phyloP scores from a whole-genome alignment of 2,113 vertebrate species.

The Dunckerocampus dactyliophorus region DNA sequence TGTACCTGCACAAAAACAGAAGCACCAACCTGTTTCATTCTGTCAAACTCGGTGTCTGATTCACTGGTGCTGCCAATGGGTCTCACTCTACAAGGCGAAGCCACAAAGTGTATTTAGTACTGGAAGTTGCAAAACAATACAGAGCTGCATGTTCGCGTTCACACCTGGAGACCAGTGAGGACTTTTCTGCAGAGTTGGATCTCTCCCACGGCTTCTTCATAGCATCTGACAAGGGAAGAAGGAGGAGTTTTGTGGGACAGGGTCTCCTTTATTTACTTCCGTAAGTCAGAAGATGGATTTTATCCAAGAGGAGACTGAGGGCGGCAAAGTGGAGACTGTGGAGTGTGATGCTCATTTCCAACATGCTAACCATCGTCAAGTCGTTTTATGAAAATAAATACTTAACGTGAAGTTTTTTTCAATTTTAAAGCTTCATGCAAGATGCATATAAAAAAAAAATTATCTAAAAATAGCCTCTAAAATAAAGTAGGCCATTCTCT shows the following conservation, averaged over 20 bases:
- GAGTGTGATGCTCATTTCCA: too few species aligned
- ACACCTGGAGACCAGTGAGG: slow-evolving; percentile 91
- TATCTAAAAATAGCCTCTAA: too few species aligned
- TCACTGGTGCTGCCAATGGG: slow-evolving; percentile 87
- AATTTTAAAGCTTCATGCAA: too few species aligned
- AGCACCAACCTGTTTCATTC: slow-evolving; percentile 92
- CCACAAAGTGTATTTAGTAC: neutral
- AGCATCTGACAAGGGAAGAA: slow-evolving; percentile 72
- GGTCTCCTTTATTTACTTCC: neutral
- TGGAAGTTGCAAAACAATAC: neutral
- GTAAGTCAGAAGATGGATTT: too few species aligned
- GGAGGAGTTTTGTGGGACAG: neutral
- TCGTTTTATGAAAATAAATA: too few species aligned
- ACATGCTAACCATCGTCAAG: too few species aligned
- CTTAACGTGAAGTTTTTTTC: too few species aligned
- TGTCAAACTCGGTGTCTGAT: slow-evolving; percentile 90
- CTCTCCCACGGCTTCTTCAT: slow-evolving; percentile 96
- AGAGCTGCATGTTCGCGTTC: neutral
- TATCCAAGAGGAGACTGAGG: too few species aligned
- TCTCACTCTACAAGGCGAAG: slow-evolving; percentile 80
- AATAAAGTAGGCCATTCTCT: too few species aligned
- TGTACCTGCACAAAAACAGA: neutral
- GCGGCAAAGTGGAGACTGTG: too few species aligned
- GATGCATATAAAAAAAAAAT: too few species aligned
- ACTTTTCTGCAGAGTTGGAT: slow-evolving; percentile 94